phyloP scores from a whole-genome alignment of 2,113 vertebrate species.

The Mugil cephalus region DNA sequence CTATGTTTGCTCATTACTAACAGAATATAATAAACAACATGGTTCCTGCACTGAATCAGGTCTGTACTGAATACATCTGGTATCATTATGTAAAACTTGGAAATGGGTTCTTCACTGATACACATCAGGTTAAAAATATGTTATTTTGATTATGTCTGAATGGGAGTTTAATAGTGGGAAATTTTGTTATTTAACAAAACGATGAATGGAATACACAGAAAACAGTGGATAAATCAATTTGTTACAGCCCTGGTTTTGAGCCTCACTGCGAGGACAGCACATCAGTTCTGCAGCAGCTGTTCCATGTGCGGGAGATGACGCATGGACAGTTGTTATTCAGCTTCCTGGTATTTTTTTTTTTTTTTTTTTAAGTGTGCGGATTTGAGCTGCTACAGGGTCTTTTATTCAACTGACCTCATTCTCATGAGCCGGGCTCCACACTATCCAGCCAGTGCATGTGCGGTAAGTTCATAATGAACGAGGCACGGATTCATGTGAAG shows the following conservation, averaged over 20 bases:
- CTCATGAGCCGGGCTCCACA: constrained; percentile 7
- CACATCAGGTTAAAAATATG: too few relatives aligned
- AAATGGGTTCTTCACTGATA: too few relatives aligned
- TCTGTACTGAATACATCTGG: too few relatives aligned
- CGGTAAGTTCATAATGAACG: background rate
- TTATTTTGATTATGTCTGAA: too few relatives aligned
- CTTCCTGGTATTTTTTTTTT: background rate
- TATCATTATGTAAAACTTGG: too few relatives aligned
- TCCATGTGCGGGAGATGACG: background rate
- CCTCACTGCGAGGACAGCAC: background rate
- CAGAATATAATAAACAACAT: too few relatives aligned
- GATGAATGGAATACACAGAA: too few relatives aligned
- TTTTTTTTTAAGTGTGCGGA: background rate
- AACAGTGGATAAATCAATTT: too few relatives aligned
- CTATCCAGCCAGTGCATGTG: background rate
- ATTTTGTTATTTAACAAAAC: too few relatives aligned
- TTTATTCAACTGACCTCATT: constrained; percentile 42
- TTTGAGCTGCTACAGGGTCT: constrained; percentile 8
- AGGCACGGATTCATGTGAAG: background rate
- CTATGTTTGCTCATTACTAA: too few relatives aligned
- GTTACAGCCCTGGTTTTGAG: background rate
- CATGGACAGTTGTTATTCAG: background rate
- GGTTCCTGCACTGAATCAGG: too few relatives aligned
- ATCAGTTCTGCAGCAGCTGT: background rate
- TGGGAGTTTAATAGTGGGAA: too few relatives aligned